phyloP scores from a whole-genome alignment of 2,888 invertebrate species.

The Rotaria magnacalcarata region DNA sequence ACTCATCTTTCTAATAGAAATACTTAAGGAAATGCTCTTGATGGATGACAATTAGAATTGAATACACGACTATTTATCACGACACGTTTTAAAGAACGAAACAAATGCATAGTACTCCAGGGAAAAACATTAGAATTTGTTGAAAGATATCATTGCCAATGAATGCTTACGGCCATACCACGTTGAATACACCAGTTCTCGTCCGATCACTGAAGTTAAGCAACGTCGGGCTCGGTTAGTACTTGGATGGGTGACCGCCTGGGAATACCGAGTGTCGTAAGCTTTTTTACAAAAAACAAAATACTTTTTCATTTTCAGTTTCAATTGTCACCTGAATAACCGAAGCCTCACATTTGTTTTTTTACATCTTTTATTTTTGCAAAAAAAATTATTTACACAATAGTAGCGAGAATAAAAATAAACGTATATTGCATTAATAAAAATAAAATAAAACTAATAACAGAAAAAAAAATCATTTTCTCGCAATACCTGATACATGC shows the following conservation, averaged over 20 bases:
- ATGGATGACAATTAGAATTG: too few relatives aligned
- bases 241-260: conserved; percentile 22
- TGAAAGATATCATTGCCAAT: neutral
- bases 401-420: too few relatives aligned
- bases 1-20: too few relatives aligned
- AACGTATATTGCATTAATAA: too few relatives aligned
- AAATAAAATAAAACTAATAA: neutral
- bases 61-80: too few relatives aligned
- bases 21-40: too few relatives aligned
- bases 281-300: neutral
- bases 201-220: conserved; percentile 26
- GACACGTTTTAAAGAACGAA: too few relatives aligned
- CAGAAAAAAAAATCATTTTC: neutral
- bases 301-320: too few relatives aligned
- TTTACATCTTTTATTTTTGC: neutral
- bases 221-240: conserved; percentile 31
- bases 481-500: neutral
- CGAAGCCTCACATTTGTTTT: neutral
- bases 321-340: neutral
- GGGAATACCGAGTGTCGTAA: conserved; percentile 29
- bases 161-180: conserved; percentile 3
- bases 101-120: too few relatives aligned
- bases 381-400: neutral
- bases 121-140: neutral
- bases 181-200: conserved; percentile 29